phyloP scores from a whole-genome alignment of 2,888 invertebrate species.

The Lathronympha strigana region DNA sequence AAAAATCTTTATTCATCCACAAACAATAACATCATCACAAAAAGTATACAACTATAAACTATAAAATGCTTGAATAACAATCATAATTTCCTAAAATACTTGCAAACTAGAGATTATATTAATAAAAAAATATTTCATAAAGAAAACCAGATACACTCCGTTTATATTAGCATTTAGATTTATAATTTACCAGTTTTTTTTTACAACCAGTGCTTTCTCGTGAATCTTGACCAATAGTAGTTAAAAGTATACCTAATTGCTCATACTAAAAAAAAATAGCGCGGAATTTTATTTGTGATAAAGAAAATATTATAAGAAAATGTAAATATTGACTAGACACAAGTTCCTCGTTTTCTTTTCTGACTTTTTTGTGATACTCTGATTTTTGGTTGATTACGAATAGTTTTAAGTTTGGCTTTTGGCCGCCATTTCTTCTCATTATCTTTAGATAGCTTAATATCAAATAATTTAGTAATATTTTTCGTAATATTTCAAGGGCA shows the following conservation, averaged over 20 bases:
- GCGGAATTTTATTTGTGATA: constrained; percentile 79
- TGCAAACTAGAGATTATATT: no score
- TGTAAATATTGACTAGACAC: constrained; percentile 67
- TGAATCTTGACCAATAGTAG: constrained; percentile 78
- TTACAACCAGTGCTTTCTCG: constrained; percentile 47
- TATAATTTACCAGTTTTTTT: constrained; percentile 37
- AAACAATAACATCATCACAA: no score
- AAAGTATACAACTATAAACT: no score
- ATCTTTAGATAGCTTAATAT: not conserved
- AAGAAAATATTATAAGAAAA: constrained; percentile 58
- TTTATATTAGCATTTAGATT: constrained; percentile 2
- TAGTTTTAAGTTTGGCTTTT: constrained; percentile 33
- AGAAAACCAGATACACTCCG: not conserved
- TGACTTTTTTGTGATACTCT: constrained; percentile 54
- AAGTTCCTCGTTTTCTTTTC: constrained; percentile 64
- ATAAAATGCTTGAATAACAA: not conserved
- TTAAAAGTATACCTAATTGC: constrained; percentile 69
- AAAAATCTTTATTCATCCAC: no score
- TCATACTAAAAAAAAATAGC: constrained; percentile 71
- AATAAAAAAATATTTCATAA: not conserved
- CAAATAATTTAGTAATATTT: not conserved
- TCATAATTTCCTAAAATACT: not conserved
- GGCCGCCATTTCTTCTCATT: constrained; percentile 12
- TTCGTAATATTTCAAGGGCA: not conserved
- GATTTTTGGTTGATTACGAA: constrained; percentile 28